phyloP scores from a whole-genome alignment of 1,140 invertebrate species.

The Chrysoperla carnea region DNA sequence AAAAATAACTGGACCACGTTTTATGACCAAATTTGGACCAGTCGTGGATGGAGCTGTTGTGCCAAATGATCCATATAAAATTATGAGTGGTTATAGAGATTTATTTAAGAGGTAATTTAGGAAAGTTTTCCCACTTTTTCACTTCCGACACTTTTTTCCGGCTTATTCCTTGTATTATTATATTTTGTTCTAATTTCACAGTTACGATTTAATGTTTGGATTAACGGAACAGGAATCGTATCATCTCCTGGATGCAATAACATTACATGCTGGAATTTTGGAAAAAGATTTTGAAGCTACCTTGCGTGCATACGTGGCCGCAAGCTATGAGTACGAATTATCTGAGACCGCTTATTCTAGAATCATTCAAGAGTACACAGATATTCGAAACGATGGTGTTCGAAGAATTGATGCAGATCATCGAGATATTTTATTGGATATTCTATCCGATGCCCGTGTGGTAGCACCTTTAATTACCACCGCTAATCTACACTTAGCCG shows the following conservation, averaged over 20 bases:
- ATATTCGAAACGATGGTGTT: conserved; percentile 24
- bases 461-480: conserved; percentile 53
- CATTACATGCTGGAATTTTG: conserved; percentile 60
- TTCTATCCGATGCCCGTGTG: conserved; percentile 72
- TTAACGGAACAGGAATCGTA: conserved; percentile 77
- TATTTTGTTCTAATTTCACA: conserved; percentile 24
- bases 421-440: conserved; percentile 67
- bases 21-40: conserved; percentile 57
- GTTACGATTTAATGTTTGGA: conserved; percentile 78
- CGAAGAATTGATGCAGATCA: conserved; percentile 41
- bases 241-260: conserved; percentile 56
- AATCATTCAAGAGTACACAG: conserved; percentile 47
- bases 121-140: no score
- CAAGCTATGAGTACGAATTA: conserved; percentile 39
- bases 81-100: conserved; percentile 54
- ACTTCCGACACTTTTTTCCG: no score
- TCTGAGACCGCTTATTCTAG: conserved; percentile 35
- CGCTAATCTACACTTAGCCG: conserved; percentile 50
- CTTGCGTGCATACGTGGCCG: conserved; percentile 53
- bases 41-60: conserved; percentile 70
- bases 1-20: conserved; percentile 37
- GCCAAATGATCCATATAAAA: conserved; percentile 51
- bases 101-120: conserved; percentile 46
- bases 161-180: no score
- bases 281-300: conserved; percentile 61